Base-by-base conservation (phyloP, 2,113 vertebrate species). In the Marcusenius ussheri region DNA sequence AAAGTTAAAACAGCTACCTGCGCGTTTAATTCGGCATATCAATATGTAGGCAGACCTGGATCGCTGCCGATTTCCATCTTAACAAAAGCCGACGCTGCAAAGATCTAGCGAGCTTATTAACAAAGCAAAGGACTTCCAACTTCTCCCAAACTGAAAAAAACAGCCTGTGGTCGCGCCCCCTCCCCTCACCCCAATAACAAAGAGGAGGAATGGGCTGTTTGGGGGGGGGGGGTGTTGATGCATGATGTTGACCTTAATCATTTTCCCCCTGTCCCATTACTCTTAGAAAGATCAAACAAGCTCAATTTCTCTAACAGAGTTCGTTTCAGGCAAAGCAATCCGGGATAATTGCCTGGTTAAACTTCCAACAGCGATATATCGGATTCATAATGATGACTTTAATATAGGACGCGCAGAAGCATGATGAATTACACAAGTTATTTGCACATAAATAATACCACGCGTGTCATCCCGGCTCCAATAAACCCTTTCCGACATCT, bases 111-210 rank as follows among this genome's bases (percentile, higher is more conserved):
- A n/a, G 53, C 51, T 80, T 50, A 89, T 89, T 80, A 88, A 87
- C 58, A 91, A 47, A 53, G 87, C 89, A 91, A 39, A 74, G 89
- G 88, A 91, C 5, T 51, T 87, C 91, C 83, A 95, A 95, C 93
- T 95, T 95, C 91, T 87, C 90, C 56, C 50, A 83, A 90, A 80
- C 87, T 92, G 90, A 91, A 50, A 27, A 95, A 92, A 88, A 89
- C 93, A 88, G 89, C 91, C 90, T 84, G 92, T 66, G 91, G 92
- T 84, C 87, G 90, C 90, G 91, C 94, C 93, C 93, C 93, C 92
- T 91, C 91, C 92, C 91, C 90, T 91, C 83, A 90, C 42, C 90
- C 92, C 91, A 95, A 95, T 92, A 95, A 96, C 95, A 95, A 95
- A 95, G 89, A n/a, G 86, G 86, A 77, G 74, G 62, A 70, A 27